These are phyloP conservation scores for Halocynthia aurantium DNA, from an alignment of 23 tunicate species.

Conservation along the genomic window DNA sequence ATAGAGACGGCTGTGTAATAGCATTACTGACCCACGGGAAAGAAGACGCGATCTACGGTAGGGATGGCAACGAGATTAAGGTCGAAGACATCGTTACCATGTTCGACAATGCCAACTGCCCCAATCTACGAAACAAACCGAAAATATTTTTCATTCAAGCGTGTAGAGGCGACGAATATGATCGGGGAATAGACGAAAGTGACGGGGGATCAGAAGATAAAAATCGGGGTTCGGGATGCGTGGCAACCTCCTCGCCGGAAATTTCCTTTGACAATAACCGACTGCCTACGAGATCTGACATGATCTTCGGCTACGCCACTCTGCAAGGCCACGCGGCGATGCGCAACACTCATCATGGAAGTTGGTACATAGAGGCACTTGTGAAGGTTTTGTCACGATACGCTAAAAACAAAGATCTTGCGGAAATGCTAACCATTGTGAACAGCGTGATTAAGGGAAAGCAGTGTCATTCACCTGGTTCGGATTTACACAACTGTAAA, in stretches of 20 bases:
- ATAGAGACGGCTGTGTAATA: slow-evolving; percentile 25
- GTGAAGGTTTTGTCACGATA: slow-evolving; percentile 27
- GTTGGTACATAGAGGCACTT: slow-evolving; percentile 55
- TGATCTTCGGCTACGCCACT: slow-evolving; percentile 45
- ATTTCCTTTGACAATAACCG: slow-evolving; percentile 11
- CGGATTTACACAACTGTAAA: background rate
- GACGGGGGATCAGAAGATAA: slow-evolving; percentile 3
- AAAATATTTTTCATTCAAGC: slow-evolving; percentile 62
- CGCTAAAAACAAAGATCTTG: slow-evolving; percentile 46
- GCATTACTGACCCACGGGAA: slow-evolving; percentile 45
- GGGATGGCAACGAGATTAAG: slow-evolving; percentile 38
- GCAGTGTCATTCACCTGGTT: slow-evolving; percentile 15
- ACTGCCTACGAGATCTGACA: slow-evolving; percentile 54
- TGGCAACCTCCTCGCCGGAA: background rate
- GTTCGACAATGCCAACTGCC: slow-evolving; percentile 67
- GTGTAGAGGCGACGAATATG: slow-evolving; percentile 31
- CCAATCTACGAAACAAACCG: slow-evolving; percentile 58
- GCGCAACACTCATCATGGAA: slow-evolving; percentile 57
- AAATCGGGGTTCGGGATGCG: background rate
- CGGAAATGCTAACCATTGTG: slow-evolving; percentile 35
- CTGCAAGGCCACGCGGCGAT: slow-evolving; percentile 41
- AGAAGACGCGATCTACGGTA: slow-evolving; percentile 33
- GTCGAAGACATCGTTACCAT: slow-evolving; percentile 21
- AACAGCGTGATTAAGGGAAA: slow-evolving; percentile 29
- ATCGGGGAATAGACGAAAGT: slow-evolving; percentile 1